Evolutionary conservation across 2,888 invertebrate species (phyloP), one percentile per base, ranked within the genome.

Genomic region (Stenurella melanura): DNA sequence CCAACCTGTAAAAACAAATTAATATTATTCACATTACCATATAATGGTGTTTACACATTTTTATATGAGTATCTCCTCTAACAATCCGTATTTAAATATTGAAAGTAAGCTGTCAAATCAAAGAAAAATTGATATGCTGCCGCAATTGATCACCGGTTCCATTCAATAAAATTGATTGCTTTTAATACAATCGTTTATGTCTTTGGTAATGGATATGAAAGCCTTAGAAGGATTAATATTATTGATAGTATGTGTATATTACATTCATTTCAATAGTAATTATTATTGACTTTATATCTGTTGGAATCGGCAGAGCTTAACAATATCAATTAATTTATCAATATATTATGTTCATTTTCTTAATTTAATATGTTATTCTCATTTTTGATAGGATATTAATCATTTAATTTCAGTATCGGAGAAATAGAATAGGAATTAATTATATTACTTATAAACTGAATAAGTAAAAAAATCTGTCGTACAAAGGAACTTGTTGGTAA

Each of bases 51-150:
- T 60, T 26, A 60, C 26, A 60, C 15, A 30, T 60, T 60, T 60
- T 26, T 26, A 30, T 61, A 30, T 21, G 21, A 61, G 9, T 61
- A 19, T 61, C 12, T 61, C 38, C 38, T 1, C 38, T 17, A n/a
- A 10, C 57, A 26, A 58, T 57, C 19, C 30, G 61, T 76, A 73
- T 78, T 81, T 78, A 80, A 80, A 80, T 79, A 80, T 76, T 81
- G 80, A 80, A 80, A 74, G 69, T 74, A 54, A 77, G 75, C 82
- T 82, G 83, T 83, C 83, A 83, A 82, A 84, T 84, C 83, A 81
- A 78, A 80, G 78, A 76, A 81, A 82, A 81, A 83, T 82, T 84
- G 83, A 84, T 83, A 84, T 82, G 82, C 80, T 80, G 80, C 81
- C 82, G 83, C 82, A 76, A 83, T 82, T 81, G 80, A 80, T 82